phyloP scores from a whole-genome alignment of 1,140 invertebrate species.

The Lethrus apterus region DNA sequence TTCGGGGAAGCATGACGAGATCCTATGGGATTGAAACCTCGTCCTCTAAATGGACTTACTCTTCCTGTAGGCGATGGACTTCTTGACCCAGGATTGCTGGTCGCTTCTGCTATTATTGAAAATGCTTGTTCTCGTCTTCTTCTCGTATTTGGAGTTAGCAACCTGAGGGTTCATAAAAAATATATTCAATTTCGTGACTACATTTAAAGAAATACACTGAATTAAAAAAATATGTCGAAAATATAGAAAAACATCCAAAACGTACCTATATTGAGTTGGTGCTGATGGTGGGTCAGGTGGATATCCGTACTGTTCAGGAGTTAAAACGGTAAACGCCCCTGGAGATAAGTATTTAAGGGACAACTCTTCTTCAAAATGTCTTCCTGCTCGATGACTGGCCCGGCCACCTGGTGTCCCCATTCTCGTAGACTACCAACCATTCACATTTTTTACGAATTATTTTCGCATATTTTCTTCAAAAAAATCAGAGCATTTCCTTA shows the following conservation, averaged over 20 bases:
- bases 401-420: conserved; percentile 5
- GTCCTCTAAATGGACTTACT: conserved; percentile 49
- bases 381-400: conserved; percentile 1
- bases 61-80: conserved; percentile 44
- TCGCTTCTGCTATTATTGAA: conserved; percentile 23
- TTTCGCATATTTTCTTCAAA: too few species aligned
- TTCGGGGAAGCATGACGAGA: conserved; percentile 35
- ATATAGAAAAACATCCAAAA: background rate
- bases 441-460: too few species aligned
- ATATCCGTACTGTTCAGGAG: conserved; percentile 4
- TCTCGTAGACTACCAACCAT: too few species aligned
- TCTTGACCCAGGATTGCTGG: conserved; percentile 40
- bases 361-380: conserved; percentile 8
- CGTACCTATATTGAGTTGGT: conserved; percentile 7
- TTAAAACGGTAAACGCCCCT: conserved; percentile 9
- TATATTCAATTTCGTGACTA: background rate
- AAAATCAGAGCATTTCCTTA: too few species aligned
- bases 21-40: conserved; percentile 46
- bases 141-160: conserved; percentile 11
- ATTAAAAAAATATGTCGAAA: background rate
- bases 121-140: conserved; percentile 5
- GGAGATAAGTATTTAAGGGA: conserved; percentile 8
- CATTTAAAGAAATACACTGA: background rate
- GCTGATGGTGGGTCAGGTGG: conserved; percentile 6
- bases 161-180: conserved; percentile 2